These are phyloP conservation scores for Pongo pygmaeus DNA, from an alignment of 2,113 vertebrate genomes.

Conservation along the genomic window DNA sequence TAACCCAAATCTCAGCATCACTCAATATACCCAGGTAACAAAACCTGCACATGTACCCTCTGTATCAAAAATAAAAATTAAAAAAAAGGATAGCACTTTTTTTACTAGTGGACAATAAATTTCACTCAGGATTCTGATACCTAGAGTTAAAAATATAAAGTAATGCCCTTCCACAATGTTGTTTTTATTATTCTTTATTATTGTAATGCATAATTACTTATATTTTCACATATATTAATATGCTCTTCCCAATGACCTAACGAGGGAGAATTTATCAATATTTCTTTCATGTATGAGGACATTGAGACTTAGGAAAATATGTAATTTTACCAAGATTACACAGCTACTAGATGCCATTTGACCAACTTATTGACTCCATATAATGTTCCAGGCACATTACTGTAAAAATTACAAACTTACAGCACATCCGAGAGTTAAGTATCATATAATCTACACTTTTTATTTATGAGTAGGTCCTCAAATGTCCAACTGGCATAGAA, in stretches of 20 bases:
- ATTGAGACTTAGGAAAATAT: background rate
- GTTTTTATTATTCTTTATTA: slow-evolving; percentile 1
- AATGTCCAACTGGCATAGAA: background rate
- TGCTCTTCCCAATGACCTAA: background rate
- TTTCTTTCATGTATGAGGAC: background rate
- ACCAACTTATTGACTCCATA: background rate
- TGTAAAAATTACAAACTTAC: background rate
- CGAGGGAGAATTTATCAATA: background rate
- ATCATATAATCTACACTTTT: background rate
- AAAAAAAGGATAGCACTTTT: background rate
- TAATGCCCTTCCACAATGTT: background rate
- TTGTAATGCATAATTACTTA: background rate
- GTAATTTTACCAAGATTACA: background rate
- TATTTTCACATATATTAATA: background rate
- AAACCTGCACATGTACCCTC: too few species aligned
- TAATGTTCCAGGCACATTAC: background rate
- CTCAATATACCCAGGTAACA: too few species aligned
- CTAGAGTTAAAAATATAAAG: background rate
- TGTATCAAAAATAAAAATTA: too few species aligned
- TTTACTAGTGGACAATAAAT: background rate
- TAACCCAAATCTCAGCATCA: too few species aligned
- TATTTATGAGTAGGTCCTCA: background rate
- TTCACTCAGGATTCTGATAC: slow-evolving; percentile 14
- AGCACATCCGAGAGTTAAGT: background rate
- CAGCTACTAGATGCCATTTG: background rate